Percentiles rank a stretch among this genome's conserved stretches.
Evolutionary conservation across 2,888 invertebrate genomes (phyloP).

Genomic region (Galerucella pusilla): DNA sequence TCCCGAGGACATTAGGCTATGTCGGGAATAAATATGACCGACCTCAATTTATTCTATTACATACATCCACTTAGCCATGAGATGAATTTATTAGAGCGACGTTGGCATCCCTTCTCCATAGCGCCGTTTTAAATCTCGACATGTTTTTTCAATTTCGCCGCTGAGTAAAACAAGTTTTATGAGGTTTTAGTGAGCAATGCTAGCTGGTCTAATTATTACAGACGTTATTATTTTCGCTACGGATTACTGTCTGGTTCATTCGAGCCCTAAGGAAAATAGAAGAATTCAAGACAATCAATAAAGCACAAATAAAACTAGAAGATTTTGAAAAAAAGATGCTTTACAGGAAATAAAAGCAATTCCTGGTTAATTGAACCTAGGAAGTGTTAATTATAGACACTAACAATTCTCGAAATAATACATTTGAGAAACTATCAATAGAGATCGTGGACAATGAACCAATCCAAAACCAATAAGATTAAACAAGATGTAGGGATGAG

Average conservation of each 20-base stretch:
- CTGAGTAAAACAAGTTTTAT: neutral
- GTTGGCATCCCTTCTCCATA: slow-evolving; percentile 2
- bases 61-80: slow-evolving; percentile 16
- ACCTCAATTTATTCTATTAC: slow-evolving; percentile 12
- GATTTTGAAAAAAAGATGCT: too few species aligned
- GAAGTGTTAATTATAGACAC: too few species aligned
- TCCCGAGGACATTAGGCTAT: neutral
- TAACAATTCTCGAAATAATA: too few species aligned
- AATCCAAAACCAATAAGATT: too few species aligned
- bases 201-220: neutral
- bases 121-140: slow-evolving; percentile 22
- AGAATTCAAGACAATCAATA: too few species aligned
- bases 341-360: too few species aligned
- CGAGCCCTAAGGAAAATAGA: too few species aligned
- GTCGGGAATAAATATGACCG: slow-evolving; percentile 14
- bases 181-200: neutral
- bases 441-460: too few species aligned
- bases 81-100: slow-evolving; percentile 18
- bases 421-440: too few species aligned
- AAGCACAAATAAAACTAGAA: too few species aligned
- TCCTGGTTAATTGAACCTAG: too few species aligned
- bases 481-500: too few species aligned
- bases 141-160: slow-evolving; percentile 25
- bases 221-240: neutral
- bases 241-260: neutral